Evolutionary conservation across 1,140 invertebrate genomes (phyloP), one percentile per base, ranked within the genome.

Genomic region (Drosophila guanche): DNA sequence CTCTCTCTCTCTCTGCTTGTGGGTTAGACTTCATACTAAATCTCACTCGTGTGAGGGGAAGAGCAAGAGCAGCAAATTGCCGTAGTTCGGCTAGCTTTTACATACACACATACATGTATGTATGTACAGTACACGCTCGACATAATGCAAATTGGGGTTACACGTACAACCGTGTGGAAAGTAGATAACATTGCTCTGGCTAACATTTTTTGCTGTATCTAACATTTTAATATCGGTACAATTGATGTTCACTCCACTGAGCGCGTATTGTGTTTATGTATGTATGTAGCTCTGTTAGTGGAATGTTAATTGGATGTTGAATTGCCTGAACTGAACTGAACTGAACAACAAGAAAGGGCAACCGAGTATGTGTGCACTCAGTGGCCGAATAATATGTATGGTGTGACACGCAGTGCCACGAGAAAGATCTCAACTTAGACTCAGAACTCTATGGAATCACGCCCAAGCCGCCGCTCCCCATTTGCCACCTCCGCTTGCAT

Each of bases 241-340:
- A 4, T 37, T 4, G 33, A 37, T 37, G 33, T 37, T 37, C 8
- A 12, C 10, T 37, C 10, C 33, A 37, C 33, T 1, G 33, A 37
- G 33, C 10, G 33, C 10, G 3, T 10, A 37, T 37, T 37, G 33
- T 33, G 29, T 59, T 12, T 33, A 12, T 25, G 12, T 16, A 29
- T 14, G 45, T 46, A 45, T 33, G 50, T 52, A 40, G 51, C 56
- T 59, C 54, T 67, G 57, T 60, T 59, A 67, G 73, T 81, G 69
- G 48, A 78, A 78, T 78, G 79, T 78, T 83, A 83, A 83, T 83
- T 83, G 79, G 59, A 60, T 65, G 69, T n/a, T 41, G 65, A 68
- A 83, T 77, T 77, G 78, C 10, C 33, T 37, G 33, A 37, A 37
- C 33, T 37, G 10, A 10, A 37, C 33, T 37, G 33, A 37, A 66